Evolutionary conservation across 1,140 invertebrate genomes (phyloP).

Genomic region (Rhagoletis zephyria): DNA sequence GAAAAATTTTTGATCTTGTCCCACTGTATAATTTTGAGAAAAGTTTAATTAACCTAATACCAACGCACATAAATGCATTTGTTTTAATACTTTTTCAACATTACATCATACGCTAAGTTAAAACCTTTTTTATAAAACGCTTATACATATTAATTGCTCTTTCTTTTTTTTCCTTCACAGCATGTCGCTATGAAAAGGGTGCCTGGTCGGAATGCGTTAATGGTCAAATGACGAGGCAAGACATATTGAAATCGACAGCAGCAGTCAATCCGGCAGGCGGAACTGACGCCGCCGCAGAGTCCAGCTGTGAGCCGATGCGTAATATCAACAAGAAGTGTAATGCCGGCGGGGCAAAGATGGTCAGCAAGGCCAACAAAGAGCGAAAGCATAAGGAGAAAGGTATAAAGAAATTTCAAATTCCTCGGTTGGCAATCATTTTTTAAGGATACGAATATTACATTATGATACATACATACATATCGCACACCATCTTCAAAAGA

Average conservation of each 20-base stretch:
- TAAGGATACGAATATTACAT: too few relatives aligned
- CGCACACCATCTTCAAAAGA: too few relatives aligned
- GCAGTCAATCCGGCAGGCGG: conserved; percentile 53
- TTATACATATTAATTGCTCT: too few relatives aligned
- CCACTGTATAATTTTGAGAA: too few relatives aligned
- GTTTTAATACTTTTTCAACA: too few relatives aligned
- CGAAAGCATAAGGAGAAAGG: conserved; percentile 72
- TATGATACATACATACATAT: too few relatives aligned
- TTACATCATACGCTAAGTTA: too few relatives aligned
- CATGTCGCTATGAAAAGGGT: conserved; percentile 86
- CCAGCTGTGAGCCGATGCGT: conserved; percentile 79
- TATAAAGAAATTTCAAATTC: conserved; percentile 45
- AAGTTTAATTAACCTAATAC: too few relatives aligned
- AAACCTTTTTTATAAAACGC: too few relatives aligned
- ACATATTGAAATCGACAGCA: conserved; percentile 80
- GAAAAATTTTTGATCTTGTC: too few relatives aligned
- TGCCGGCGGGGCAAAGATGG: conserved; percentile 55
- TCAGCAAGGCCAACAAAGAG: conserved; percentile 59
- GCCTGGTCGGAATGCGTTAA: conserved; percentile 85
- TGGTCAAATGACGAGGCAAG: conserved; percentile 79
- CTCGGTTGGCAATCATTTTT: too few relatives aligned
- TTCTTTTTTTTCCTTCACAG: conserved; percentile 56
- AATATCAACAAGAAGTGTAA: conserved; percentile 82
- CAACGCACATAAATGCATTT: too few relatives aligned
- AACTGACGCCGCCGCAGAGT: conserved; percentile 52